Percentiles rank a stretch among this genome's conserved stretches.
Evolutionary conservation across 2,888 invertebrate species (phyloP).

Genomic region (Phengaris alcon): DNA sequence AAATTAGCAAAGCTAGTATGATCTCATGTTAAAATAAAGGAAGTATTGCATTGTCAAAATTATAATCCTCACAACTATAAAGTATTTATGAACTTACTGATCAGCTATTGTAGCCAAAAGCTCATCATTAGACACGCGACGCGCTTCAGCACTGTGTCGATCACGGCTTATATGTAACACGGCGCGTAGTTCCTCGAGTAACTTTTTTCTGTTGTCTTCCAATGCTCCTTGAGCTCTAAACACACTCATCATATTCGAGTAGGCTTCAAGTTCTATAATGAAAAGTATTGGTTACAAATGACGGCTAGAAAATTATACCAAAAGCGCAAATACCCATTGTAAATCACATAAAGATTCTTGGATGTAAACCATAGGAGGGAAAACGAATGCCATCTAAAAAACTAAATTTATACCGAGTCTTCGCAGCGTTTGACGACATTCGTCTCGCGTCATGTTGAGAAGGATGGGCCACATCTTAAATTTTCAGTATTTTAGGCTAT

Average conservation of each 20-base stretch:
- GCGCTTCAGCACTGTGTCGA: slow-evolving; percentile 93
- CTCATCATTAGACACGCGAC: slow-evolving; percentile 95
- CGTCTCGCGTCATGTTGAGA: slow-evolving; percentile 91
- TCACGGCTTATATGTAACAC: slow-evolving; percentile 92
- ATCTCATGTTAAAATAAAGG: slow-evolving; percentile 22
- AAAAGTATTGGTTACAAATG: slow-evolving; percentile 49
- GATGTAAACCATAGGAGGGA: slow-evolving; percentile 75
- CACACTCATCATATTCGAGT: slow-evolving; percentile 92
- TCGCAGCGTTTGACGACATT: slow-evolving; percentile 92
- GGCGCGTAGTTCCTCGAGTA: slow-evolving; percentile 89
- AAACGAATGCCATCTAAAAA: slow-evolving; percentile 73
- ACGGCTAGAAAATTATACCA: slow-evolving; percentile 40
- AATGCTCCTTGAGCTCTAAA: slow-evolving; percentile 95
- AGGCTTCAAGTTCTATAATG: slow-evolving; percentile 92
- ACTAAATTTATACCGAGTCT: slow-evolving; percentile 87
- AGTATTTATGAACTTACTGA: slow-evolving; percentile 81
- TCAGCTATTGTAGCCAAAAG: slow-evolving; percentile 92
- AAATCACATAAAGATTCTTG: slow-evolving; percentile 50
- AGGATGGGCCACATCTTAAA: slow-evolving; percentile 82
- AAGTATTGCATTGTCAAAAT: not conserved
- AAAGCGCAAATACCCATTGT: slow-evolving; percentile 44
- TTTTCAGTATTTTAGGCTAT: slow-evolving; percentile 54
- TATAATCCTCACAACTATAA: slow-evolving; percentile 37
- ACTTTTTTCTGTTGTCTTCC: slow-evolving; percentile 89
- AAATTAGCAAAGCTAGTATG: slow-evolving; percentile 16